Base-by-base conservation (phyloP, 2,113 vertebrate genomes). In the Leptocoma aspasia region DNA sequence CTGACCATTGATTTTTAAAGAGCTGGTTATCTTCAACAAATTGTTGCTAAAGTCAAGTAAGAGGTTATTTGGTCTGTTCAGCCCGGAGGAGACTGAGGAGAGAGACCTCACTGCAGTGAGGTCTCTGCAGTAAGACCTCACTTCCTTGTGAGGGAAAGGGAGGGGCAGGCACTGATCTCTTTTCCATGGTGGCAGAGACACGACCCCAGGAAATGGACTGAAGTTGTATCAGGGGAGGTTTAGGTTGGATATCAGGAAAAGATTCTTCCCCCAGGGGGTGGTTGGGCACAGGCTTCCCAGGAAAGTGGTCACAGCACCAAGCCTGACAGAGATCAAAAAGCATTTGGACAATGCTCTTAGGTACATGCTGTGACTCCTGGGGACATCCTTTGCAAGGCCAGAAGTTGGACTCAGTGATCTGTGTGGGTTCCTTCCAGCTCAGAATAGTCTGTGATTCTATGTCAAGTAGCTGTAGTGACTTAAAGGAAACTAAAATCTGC, bases 221-320 rank as follows among this genome's bases (percentile, higher is more conserved):
- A 30, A 41, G 6, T 0, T 35, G n/a, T 6, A 6, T 27, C 53
- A 47, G 30, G 24, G 2, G 1, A 50, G 15, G 44, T 20, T 89
- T 47, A 59, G 28, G 9, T 1, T 66, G 15, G 15, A 53, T 39
- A 21, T 53, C 6, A 66, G 19, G 16, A 30, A 5, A 53, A 31
- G 2, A 2, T 35, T 76, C 14, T 27, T 22, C 17, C 4, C 30
- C 4, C n/a, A 53, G 39, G 68, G 17, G 5, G 7, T 53, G 11
- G 1, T 0, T 47, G 5, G 11, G 9, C 17, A 68, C 15, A 53
- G n/a, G 45, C 3, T 44, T 9, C 19, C 11, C 45, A 26, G 23
- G 15, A 35, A 75, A 35, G 14, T 22, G 28, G 17, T 41, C 28
- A 35, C 53, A 41, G 39, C 20, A 41, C 3, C 17, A 31, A 53